These are phyloP conservation scores for Melanocharis versteri DNA, from an alignment of 2,113 vertebrate species.

Conservation along the genomic window DNA sequence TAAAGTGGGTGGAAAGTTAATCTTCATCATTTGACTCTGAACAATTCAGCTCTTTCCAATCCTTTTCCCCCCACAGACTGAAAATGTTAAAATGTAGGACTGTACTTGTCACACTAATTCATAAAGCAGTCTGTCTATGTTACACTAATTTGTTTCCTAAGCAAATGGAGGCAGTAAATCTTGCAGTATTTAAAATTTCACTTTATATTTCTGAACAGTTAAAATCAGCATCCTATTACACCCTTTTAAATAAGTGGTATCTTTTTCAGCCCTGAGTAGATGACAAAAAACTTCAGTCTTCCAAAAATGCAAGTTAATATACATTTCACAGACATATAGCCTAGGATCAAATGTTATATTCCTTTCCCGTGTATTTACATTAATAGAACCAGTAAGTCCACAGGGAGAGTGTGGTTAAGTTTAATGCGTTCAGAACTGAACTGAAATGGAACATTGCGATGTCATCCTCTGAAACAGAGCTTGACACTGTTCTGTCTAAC, in stretches of 20 bases:
- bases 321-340: not conserved
- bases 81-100: not conserved
- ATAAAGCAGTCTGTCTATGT: not conserved
- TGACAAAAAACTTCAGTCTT: not conserved
- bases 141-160: not conserved
- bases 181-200: not conserved
- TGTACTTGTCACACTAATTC: not conserved
- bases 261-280: not conserved
- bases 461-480: not conserved
- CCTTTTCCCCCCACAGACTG: not conserved
- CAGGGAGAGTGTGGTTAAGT: not conserved
- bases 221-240: not conserved
- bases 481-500: not conserved
- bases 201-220: not conserved
- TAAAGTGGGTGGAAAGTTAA: not conserved
- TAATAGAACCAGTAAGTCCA: not conserved
- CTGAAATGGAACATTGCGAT: not conserved
- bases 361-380: not conserved
- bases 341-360: not conserved
- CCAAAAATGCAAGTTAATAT: not conserved
- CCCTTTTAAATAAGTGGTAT: not conserved
- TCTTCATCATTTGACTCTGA: not conserved
- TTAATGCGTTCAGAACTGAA: not conserved
- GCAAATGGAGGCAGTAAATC: not conserved
- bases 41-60: not conserved